A percentile compares a stretch with the other conserved stretches of the same genome.
Conservation (phyloP, 2,888 invertebrate species). For the Dryococelus australis region DNA sequence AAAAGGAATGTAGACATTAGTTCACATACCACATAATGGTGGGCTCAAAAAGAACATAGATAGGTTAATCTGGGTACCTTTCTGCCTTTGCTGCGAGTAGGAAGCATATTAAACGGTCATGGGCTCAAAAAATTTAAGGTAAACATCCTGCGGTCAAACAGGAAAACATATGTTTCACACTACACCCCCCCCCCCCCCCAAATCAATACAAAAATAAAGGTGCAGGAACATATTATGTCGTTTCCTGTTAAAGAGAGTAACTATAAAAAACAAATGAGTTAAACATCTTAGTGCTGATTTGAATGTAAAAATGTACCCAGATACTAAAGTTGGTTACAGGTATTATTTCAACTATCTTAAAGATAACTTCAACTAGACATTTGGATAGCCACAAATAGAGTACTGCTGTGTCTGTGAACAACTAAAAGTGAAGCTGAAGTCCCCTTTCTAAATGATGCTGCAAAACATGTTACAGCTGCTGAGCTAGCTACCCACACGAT, state of each 20-base stretch:
- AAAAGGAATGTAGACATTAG: not conserved
- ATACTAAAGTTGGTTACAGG: constrained; percentile 42
- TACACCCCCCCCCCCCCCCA: not conserved
- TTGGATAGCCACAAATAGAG: constrained; percentile 18
- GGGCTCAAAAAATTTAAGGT: constrained; percentile 20
- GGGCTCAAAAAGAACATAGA: constrained; percentile 17
- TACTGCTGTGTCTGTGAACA: too few relatives aligned
- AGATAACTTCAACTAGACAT: constrained; percentile 43
- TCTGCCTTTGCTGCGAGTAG: not conserved
- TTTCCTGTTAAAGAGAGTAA: not conserved
- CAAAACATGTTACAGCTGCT: not conserved
- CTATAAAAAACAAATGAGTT: not conserved
- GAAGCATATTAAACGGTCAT: not conserved
- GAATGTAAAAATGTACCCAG: constrained; percentile 39
- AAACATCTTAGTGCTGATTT: constrained; percentile 26
- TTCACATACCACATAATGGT: not conserved
- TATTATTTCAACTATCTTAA: constrained; percentile 44
- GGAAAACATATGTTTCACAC: constrained; percentile 33
- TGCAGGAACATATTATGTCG: not conserved
- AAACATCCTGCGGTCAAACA: constrained; percentile 34
- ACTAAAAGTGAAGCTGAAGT: too few relatives aligned
- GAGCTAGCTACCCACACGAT: constrained; percentile 7
- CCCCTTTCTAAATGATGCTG: too few relatives aligned
- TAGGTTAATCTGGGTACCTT: not conserved
- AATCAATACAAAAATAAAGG: not conserved